Base-by-base conservation (phyloP, 2,113 vertebrate genomes). In the Lontra canadensis region DNA sequence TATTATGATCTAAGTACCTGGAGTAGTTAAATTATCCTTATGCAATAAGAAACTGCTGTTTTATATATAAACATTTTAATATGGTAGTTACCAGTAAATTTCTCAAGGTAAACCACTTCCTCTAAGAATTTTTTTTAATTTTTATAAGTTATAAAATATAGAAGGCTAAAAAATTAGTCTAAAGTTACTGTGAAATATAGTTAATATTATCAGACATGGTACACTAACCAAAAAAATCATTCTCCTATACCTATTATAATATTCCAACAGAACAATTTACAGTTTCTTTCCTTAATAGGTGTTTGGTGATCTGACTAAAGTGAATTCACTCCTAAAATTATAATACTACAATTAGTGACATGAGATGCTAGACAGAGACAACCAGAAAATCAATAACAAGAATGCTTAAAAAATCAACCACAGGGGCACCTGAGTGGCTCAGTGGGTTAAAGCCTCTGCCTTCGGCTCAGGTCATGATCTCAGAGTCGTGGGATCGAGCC, bases 131-230 rank as follows among this genome's bases (percentile, higher is more conserved):
- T 17, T 6, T 52, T 67, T 76, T 26, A 13, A 11, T 81, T 82
- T 93, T 76, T 44, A 97, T 89, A 36, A 96, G 82, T 61, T 95
- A 95, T 67, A 34, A 95, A 93, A 90, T 36, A 83, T 4, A 93
- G 55, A 92, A 83, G 20, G 76, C 11, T 73, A 49, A 84, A 85
- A 88, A 59, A 44, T 39, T 47, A 87, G 36, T 7, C 36, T 78
- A 82, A 78, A 47, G 4, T 79, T 74, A 82, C 9, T 88, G 6
- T 29, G 95, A 95, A 87, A 95, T 94, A 87, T 18, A 76, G 18
- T 42, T 59, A 47, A 65, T 90, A 89, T 65, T 59, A 63, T 69
- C 10, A 95, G n/a, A 94, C 25, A 92, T 59, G 12, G 36, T 71
- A 93, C 31, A 71, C 82, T 92, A 93, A 89, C n/a, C 80, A 91